These are phyloP conservation scores for Sebastes taczanowskii DNA, from an alignment of 2,797 vertebrate species.

Conservation along the genomic window DNA sequence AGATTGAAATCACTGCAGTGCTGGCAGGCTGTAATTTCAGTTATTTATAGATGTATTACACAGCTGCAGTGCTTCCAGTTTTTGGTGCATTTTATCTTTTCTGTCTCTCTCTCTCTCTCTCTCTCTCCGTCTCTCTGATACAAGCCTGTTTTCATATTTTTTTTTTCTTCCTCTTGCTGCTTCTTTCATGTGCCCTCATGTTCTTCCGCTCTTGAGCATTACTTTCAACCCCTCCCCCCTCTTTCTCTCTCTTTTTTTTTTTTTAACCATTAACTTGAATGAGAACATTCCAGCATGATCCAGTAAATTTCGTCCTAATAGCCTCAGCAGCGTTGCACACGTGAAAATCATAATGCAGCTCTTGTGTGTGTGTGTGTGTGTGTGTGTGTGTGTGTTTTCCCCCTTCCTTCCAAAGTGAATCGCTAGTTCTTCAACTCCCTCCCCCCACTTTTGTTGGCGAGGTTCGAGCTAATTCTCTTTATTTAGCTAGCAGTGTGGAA, in stretches of 20 bases:
- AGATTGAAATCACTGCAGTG: slow-evolving; percentile 83
- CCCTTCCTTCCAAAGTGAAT: slow-evolving; percentile 71
- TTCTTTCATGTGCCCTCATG: slow-evolving; percentile 55
- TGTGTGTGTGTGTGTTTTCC: slow-evolving; percentile 28
- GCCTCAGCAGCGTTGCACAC: slow-evolving; percentile 68
- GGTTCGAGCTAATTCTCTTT: slow-evolving; percentile 80
- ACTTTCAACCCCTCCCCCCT: slow-evolving; percentile 67
- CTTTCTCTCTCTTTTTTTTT: slow-evolving; percentile 7
- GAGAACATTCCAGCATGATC: slow-evolving; percentile 80
- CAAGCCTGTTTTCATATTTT: slow-evolving; percentile 43
- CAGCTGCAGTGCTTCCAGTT: slow-evolving; percentile 80
- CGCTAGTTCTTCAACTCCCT: slow-evolving; percentile 79
- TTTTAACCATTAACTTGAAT: slow-evolving; percentile 68
- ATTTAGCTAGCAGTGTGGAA: slow-evolving; percentile 64
- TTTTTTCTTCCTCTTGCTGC: slow-evolving; percentile 22
- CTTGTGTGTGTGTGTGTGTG: slow-evolving; percentile 18
- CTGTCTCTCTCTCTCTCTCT: slow-evolving; percentile 13
- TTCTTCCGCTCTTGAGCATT: slow-evolving; percentile 64
- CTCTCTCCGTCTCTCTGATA: slow-evolving; percentile 19
- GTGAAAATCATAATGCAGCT: slow-evolving; percentile 78
- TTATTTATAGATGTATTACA: slow-evolving; percentile 88
- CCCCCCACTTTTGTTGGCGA: slow-evolving; percentile 74
- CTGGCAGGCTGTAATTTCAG: slow-evolving; percentile 86
- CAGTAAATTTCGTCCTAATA: slow-evolving; percentile 75
- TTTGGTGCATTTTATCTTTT: slow-evolving; percentile 79